Evolutionary conservation across 1,140 invertebrate genomes (phyloP), one percentile per base, ranked within the genome.

Genomic region (Acromyrmex charruanus): DNA sequence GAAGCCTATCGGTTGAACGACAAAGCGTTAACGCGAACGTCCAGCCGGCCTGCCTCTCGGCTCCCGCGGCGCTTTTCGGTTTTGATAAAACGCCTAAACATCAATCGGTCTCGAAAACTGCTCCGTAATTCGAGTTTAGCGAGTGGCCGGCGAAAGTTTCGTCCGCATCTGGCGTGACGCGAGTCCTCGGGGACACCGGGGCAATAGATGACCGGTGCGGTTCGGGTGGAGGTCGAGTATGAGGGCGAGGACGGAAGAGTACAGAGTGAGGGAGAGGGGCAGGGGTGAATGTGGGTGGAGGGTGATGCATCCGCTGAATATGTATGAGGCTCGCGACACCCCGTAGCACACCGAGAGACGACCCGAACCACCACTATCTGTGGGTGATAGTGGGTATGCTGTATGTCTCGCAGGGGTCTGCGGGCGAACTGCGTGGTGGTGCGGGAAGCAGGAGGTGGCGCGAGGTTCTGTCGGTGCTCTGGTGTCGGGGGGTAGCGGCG

Each of bases 311-410:
- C 88, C 91, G 88, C 91, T 95, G 94, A 95, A 95, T 95, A 95
- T 95, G 95, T 94, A 95, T 95, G 95, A 95, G 92, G 91, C 85
- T 91, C 93, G 92, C 93, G 93, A 95, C 94, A 95, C 94, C 93
- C 94, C 92, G 93, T 93, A 93, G 92, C 91, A 93, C 90, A 91
- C 89, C 88, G 91, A 90, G 93, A 93, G 91, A 93, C 87, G 87
- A 89, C 71, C 92, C 92, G 92, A 94, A 95, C 92, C 93, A 94
- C 94, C 92, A 92, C 94, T 95, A 95, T 95, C 94, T 94, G 94
- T 89, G 94, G 94, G 92, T 93, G 94, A 95, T 95, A 95, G 94
- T 94, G 92, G 94, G 93, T 94, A 94, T 93, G 93, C 93, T 95
- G 91, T 93, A 94, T 93, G 93, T 94, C 93, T 94, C 93, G 93